Evolutionary conservation across 2,113 vertebrate species (phyloP), one percentile per base, ranked within the genome.

Genomic region (Gymnorhina tibicen): DNA sequence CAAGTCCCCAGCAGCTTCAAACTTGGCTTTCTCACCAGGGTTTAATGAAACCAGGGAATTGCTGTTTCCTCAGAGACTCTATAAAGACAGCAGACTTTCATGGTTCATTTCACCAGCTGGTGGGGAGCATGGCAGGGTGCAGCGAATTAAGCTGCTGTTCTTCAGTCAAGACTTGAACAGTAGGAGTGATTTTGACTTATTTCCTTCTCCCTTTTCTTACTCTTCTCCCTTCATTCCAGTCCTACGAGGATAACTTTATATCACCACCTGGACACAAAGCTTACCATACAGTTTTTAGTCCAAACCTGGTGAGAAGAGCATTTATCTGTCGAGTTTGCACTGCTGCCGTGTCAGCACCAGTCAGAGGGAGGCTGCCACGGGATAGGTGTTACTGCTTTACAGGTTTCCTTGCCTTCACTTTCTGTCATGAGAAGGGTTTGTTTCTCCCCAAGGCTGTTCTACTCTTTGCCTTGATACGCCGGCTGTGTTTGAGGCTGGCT

Each of bases 1-100:
- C 98, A 99, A 97, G 96, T 99, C 77, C 99, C 99, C 64, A 98
- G 91, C 97, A 99, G 99, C 94, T 99, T 99, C 87, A 98, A 98
- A 85, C 98, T 99, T 66, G 96, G 97, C 92, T 99, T 99, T 93
- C 98, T 99, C 59, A 98, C 97, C 39, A 98, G 98, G 75, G 96
- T 99, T 91, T 99, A 98, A 98, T 50, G 41, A 81, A 88, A 70
- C 62, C 26, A 24, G 9, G 52, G 39, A 32, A 16, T 30, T 46
- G n/a, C 10, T 75, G 32, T 87, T 78, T 87, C 56, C 62, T 89
- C 87, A 50, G 87, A 91, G 81, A 32, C 73, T 81, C 13, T 33
- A 21, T 70, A 22, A 91, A 75, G 32, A 47, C 47, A 74, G 23
- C 72, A 73, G 75, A 41, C 62, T 84, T 75, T 10, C 19, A 11